Evolutionary conservation across 2,113 vertebrate genomes (phyloP).

Genomic region (Addax nasomaculatus): DNA sequence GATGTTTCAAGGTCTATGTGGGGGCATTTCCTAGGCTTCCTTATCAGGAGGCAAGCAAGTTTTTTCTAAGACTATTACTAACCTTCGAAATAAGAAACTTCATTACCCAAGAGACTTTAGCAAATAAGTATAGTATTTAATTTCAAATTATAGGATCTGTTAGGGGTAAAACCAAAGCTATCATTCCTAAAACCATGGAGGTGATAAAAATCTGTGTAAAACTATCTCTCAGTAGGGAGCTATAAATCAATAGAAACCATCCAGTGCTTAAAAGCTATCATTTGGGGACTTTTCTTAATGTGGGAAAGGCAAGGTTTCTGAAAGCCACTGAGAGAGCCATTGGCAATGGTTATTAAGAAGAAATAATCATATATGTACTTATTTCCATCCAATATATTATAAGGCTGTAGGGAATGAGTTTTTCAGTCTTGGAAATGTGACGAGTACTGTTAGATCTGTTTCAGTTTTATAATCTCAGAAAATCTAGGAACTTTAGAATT

Average conservation of each 20-base stretch:
- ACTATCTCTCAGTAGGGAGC: not conserved
- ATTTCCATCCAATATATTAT: not conserved
- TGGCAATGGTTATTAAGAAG: not conserved
- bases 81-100: slow-evolving; percentile 39
- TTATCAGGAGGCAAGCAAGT: not conserved
- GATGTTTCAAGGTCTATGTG: slow-evolving; percentile 28
- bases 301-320: slow-evolving; percentile 42
- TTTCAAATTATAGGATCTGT: slow-evolving; percentile 13
- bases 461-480: slow-evolving; percentile 31
- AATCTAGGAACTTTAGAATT: not conserved
- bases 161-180: slow-evolving; percentile 7
- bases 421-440: not conserved
- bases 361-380: not conserved
- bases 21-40: slow-evolving; percentile 9
- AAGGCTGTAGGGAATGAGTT: not conserved
- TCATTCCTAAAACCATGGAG: not conserved
- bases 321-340: not conserved
- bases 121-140: slow-evolving; percentile 39
- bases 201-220: slow-evolving; percentile 44
- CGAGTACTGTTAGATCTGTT: not conserved
- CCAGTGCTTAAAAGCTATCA: slow-evolving; percentile 24
- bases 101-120: slow-evolving; percentile 8
- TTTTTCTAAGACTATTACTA: slow-evolving; percentile 24
- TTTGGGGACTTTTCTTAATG: not conserved
- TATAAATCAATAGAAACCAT: not conserved